Base-by-base conservation (phyloP, 2,797 vertebrate species). In the Cryptoblepharus egeriae region DNA sequence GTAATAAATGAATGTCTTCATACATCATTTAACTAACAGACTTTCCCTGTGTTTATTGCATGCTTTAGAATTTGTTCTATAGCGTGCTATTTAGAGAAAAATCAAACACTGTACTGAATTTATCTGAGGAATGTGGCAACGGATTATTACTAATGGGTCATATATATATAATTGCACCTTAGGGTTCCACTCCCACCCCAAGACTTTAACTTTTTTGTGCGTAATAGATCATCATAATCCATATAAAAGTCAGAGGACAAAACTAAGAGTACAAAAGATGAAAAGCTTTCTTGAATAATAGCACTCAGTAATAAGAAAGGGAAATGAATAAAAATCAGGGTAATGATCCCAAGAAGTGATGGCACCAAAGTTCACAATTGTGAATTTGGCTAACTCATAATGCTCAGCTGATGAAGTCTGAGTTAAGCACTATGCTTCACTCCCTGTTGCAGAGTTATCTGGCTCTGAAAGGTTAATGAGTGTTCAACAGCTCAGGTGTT, bases 1-100 rank as follows among this genome's bases (percentile, higher is more conserved):
- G 35, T 84, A 11, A 74, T 84, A 79, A 86, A 70, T 81, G 67
- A 71, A 81, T n/a, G 8, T 5, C 74, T 84, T 78, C 30, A 81
- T 69, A 73, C 79, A 12, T 39, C 71, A 11, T 82, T 61, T 65
- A 76, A 55, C 32, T 68, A 79, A 83, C 6, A 79, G 20, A 11
- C 42, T 72, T 68, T 77, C 55, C 32, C 12, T 63, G 7, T 75
- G n/a, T 72, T 75, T 65, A 16, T 18, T 35, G 42, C 64, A 2
- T 79, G 72, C 65, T 45, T 77, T 64, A 57, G 73, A 42, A 71
- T 18, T 9, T 70, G 16, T 71, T 64, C 61, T 65, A n/a, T 35
- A 57, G 24, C 3, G 30, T 30, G 55, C 76, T 77, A 3, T 28
- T 70, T 74, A 26, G 13, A 83, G n/a, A 69, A n/a, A n/a, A 73